Evolutionary conservation across 23 tunicate species (phyloP), one percentile per base, ranked within the genome.

Genomic region (Aplidium turbinatum): DNA sequence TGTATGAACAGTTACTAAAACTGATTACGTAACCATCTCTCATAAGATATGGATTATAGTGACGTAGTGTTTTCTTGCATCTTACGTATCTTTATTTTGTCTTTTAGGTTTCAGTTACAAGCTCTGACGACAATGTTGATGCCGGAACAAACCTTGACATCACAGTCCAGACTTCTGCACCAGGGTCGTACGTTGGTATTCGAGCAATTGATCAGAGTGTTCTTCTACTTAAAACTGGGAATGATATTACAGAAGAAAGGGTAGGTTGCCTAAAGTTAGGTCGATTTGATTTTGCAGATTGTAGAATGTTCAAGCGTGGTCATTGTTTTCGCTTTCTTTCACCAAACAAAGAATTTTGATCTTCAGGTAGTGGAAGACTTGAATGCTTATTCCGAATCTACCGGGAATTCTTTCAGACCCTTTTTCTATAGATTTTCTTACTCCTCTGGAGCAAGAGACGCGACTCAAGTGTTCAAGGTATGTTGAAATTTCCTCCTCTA

Each of bases 151-250:
- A 80, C 19, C 33, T 83, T 22, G 4, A 6, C 34, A 63, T 83
- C 51, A 32, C 58, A 0, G 89, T 83, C 13, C 48, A 55, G n/a
- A 60, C 89, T 6, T 54, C 79, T 33, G 22, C 65, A 2, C 40
- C 55, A 0, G 75, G 39, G 23, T 64, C 81, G 31, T 73, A 32
- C 36, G 65, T 83, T 23, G 89, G 74, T 21, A 35, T 83, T 66
- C 36, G 81, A 29, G 89, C 89, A 35, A 83, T 83, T 28, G 89
- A 83, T 31, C 33, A 50, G 34, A 83, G 89, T 51, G 89, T 83
- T 16, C 63, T 83, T 19, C 68, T 83, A 4, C 76, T 58, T 0
- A 63, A 83, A 64, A 55, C 79, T 16, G 89, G 89, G 38, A 83
- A 83, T 38, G 89, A 83, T 40, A 83, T 83, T 38, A 83, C 89